Evolutionary conservation across 1,140 invertebrate genomes (phyloP), one percentile per base, ranked within the genome.

Genomic region (Dreissena rostriformis): DNA sequence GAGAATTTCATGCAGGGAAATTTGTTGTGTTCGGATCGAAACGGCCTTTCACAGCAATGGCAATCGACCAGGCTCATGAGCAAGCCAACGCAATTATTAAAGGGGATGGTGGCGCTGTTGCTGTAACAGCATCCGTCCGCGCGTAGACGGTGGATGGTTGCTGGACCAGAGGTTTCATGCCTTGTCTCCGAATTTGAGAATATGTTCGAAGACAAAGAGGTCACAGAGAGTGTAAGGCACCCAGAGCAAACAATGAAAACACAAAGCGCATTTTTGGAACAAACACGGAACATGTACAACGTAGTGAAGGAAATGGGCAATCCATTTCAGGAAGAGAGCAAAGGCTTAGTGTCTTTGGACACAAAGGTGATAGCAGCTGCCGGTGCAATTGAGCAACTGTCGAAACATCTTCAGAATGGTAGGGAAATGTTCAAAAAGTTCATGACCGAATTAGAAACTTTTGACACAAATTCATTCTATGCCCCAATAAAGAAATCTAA

Each of bases 41-140:
- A 8, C 19, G 55, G 12, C 0, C 19, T 6, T 86, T 75, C 22
- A 88, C 88, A 52, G 55, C 70, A 15, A 87, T 91, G 0, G 52
- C 82, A 1, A 78, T 91, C 53, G 89, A 91, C 65, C 89, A 91
- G 52, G 86, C 86, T 11, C 88, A 89, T 79, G 88, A 89, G 78
- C 87, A 89, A 71, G 79, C 81, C 49, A 89, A 89, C 71, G 72
- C 51, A n/a, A 17, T 78, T 10, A 75, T 89, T 12, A 88, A 88
- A 75, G 87, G 74, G 51, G 55, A 80, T 55, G 88, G 85, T 65
- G 87, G 85, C 49, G 85, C 87, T n/a, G 71, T 88, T 85, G 88
- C 87, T 17, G 57, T 89, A 74, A 85, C 86, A 88, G 77, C 71
- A 89, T 67, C 71, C 85, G 19, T 22, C 71, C 28, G 87, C 85